These are phyloP conservation scores for Corythornis madagascariensis DNA, from an alignment of 2,113 vertebrate genomes.

Conservation along the genomic window DNA sequence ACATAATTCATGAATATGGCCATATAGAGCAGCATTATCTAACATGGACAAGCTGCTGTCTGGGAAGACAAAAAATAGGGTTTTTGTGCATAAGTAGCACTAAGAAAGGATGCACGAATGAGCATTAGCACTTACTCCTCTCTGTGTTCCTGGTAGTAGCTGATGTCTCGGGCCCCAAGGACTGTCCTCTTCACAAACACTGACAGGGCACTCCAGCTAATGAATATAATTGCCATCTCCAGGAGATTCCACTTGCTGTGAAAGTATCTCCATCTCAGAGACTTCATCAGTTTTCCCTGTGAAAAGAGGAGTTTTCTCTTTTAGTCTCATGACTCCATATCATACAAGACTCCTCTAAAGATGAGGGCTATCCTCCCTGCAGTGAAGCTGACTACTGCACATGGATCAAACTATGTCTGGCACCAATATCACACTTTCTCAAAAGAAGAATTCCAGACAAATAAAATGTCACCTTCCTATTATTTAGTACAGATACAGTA, in stretches of 20 bases:
- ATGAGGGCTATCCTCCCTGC: background rate
- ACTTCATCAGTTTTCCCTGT: conserved; percentile 86
- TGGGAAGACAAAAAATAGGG: background rate
- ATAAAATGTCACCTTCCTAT: background rate
- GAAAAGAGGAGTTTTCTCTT: conserved; percentile 17
- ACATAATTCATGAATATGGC: background rate
- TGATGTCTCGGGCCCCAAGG: conserved; percentile 83
- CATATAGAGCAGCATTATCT: background rate
- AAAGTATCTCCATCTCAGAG: conserved; percentile 87
- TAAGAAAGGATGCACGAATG: background rate
- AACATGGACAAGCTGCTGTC: background rate
- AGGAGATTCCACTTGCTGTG: conserved; percentile 90
- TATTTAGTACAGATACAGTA: background rate
- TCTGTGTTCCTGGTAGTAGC: conserved; percentile 82
- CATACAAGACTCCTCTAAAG: background rate
- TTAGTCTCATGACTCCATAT: background rate
- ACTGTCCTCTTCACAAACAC: conserved; percentile 89
- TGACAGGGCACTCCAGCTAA: conserved; percentile 89
- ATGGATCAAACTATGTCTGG: background rate
- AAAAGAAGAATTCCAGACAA: background rate
- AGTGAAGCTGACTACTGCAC: background rate
- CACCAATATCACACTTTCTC: background rate
- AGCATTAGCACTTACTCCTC: conserved; percentile 77
- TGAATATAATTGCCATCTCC: conserved; percentile 86
- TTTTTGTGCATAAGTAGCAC: background rate